Base-by-base conservation (phyloP, 2,113 vertebrate genomes). In the Halcyon senegalensis region DNA sequence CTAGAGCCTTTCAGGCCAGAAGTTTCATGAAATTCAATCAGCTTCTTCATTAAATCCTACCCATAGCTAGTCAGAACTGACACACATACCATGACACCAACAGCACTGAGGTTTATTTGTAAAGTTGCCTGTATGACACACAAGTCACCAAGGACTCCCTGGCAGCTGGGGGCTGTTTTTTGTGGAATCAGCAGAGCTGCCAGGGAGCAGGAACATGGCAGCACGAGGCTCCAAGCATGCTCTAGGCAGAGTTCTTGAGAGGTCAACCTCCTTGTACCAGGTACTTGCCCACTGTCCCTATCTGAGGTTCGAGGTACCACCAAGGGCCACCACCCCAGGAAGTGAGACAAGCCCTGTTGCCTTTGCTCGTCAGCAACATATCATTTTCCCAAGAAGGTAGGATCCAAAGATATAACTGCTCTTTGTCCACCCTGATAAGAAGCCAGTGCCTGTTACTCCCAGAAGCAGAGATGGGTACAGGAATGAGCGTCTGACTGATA, bases 71-170 rank as follows among this genome's bases (percentile, higher is more conserved):
- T 30, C 37, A 69, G 70, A 92, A 21, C n/a, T 80, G 43, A 37
- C 48, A 41, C 13, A 13, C 21, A 2, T 4, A 10, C 31, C 1
- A 0, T 4, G 13, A 50, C 2, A 62, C 31, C 31, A 73, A 18
- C 14, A 82, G 67, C 63, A 64, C 8, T 17, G 31, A 19, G 17
- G 21, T 13, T 73, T 30, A 23, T 75, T 73, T 59, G 37, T 16
- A 51, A 43, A 58, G 50, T 28, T 31, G 15, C 30, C 41, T 5
- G 30, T 5, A 8, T 59, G 8, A 48, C 39, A 44, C 17, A 44
- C 27, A 1, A 21, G 67, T 14, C 3, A 1, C 35, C 15, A 4
- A 0, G 1, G 18, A 76, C 16, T 11, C 63, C n/a, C 33, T 55
- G 53, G 23, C n/a, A 48, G 37, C 63, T 79, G 44, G 37, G 33